A percentile compares a stretch with the other conserved stretches of the same genome.
Evolutionary conservation across 2,797 vertebrate species (phyloP).

Genomic region (Myripristis murdjan): DNA sequence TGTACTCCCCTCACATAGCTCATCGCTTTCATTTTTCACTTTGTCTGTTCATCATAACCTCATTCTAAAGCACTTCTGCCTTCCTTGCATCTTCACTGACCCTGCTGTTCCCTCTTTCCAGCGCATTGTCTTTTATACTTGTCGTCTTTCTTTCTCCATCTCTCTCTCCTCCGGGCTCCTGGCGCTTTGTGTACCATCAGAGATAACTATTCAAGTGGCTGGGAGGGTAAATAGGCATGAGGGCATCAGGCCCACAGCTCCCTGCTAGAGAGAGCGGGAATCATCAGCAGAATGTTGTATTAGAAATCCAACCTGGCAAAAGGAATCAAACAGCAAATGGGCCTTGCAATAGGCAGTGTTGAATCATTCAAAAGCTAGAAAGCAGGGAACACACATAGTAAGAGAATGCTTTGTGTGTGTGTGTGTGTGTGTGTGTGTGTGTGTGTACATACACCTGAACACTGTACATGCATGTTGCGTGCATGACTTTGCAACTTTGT

Average conservation of each 20-base stretch:
- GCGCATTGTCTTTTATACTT: conserved; percentile 60
- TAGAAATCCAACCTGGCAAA: conserved; percentile 48
- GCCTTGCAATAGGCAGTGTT: conserved; percentile 58
- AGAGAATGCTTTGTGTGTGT: conserved; percentile 12
- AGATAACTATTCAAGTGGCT: conserved; percentile 64
- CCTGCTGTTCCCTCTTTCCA: conserved; percentile 35
- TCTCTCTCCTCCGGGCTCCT: conserved; percentile 59
- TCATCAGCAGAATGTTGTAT: conserved; percentile 59
- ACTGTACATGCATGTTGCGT: background rate
- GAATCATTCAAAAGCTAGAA: conserved; percentile 72
- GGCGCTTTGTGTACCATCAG: conserved; percentile 57
- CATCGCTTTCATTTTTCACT: conserved; percentile 48
- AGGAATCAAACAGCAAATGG: conserved; percentile 74
- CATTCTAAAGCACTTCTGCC: conserved; percentile 37
- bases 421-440: conserved; percentile 14
- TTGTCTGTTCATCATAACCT: conserved; percentile 50
- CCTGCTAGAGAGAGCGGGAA: conserved; percentile 22
- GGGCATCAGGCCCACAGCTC: conserved; percentile 60
- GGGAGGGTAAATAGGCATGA: conserved; percentile 71
- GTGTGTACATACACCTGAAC: background rate
- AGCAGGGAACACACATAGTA: conserved; percentile 50
- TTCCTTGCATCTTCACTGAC: conserved; percentile 36
- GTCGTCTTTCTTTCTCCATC: conserved; percentile 39
- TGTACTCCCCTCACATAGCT: conserved; percentile 13
- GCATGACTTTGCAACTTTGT: conserved; percentile 43